phyloP scores from a whole-genome alignment of 2,797 vertebrate species.

The Urocyon cinereoargenteus region DNA sequence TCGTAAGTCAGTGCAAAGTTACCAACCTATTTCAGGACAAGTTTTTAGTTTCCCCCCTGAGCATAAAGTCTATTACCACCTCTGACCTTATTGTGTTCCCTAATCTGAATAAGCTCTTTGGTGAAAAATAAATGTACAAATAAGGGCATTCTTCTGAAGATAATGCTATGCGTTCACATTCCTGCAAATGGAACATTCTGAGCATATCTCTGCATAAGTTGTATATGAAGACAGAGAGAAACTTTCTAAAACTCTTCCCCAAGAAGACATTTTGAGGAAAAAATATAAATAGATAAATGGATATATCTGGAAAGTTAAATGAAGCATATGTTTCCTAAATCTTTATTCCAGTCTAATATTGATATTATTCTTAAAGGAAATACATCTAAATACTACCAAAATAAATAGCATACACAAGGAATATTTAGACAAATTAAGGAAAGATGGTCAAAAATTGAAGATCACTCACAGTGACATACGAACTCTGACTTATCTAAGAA shows the following conservation, averaged over 20 bases:
- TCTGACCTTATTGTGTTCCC: not conserved
- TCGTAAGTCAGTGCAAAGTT: not conserved
- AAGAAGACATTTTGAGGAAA: not conserved
- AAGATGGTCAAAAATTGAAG: not conserved
- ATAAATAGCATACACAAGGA: not conserved
- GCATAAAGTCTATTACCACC: not conserved
- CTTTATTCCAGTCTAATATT: not conserved
- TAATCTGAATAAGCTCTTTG: conserved; percentile 45
- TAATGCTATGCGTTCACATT: not conserved
- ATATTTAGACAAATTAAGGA: conserved; percentile 48
- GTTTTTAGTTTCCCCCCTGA: not conserved
- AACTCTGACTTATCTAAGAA: conserved; percentile 20
- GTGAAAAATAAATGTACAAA: conserved; percentile 44
- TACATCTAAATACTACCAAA: not conserved
- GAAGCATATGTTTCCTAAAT: not conserved
- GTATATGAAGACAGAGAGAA: not conserved
- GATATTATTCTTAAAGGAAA: conserved; percentile 19
- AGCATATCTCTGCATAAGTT: not conserved
- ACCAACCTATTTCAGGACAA: not conserved
- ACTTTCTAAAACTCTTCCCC: not conserved
- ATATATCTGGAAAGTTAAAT: not conserved
- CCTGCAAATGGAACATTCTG: not conserved
- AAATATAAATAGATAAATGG: not conserved
- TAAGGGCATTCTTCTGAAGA: conserved; percentile 49
- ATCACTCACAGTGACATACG: not conserved